Evolutionary conservation across 2,797 vertebrate genomes (phyloP), one percentile per base, ranked within the genome.

Genomic region (Ara ararauna): DNA sequence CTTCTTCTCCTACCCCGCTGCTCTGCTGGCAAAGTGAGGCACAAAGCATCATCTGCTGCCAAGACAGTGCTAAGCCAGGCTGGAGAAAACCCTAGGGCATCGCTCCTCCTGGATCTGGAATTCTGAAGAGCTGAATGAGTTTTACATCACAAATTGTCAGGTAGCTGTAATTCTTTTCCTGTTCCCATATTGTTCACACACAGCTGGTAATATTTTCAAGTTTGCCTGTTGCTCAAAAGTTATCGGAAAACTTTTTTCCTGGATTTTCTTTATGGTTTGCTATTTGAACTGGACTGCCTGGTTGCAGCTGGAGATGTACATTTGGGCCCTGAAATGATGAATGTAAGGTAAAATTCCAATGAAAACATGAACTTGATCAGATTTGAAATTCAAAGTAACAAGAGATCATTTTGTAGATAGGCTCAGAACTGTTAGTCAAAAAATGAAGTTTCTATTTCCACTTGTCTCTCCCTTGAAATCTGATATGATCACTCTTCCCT

Each of bases 1-100:
- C 6, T 73, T 38, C 27, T 16, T 30, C 27, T 9, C 50, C n/a
- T 4, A 1, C 20, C 3, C 40, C 0, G 6, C 24, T 50, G 40
- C 26, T 86, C 34, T 54, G 26, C 66, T 53, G 60, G 58, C 16
- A 44, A n/a, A 38, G 42, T 15, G 30, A 73, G 7, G 18, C 44
- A 26, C 29, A 62, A 66, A 71, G n/a, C 36, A 82, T 68, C 58
- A 50, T 26, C 32, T 50, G 13, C 34, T 45, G 20, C 76, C 48
- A 67, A 73, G 47, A 36, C 3, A 11, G 22, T 58, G 27, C 22
- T 29, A 84, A 91, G 65, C 54, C 54, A 66, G 24, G 34, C 27
- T 86, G 51, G 24, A 87, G 44, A 48, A 89, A 54, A 72, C 27
- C 26, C 62, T 40, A 38, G 13, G 32, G 23, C 13, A 7, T n/a